phyloP scores from a whole-genome alignment of 2,797 vertebrate species.

The Enteromius thamalakanensis region DNA sequence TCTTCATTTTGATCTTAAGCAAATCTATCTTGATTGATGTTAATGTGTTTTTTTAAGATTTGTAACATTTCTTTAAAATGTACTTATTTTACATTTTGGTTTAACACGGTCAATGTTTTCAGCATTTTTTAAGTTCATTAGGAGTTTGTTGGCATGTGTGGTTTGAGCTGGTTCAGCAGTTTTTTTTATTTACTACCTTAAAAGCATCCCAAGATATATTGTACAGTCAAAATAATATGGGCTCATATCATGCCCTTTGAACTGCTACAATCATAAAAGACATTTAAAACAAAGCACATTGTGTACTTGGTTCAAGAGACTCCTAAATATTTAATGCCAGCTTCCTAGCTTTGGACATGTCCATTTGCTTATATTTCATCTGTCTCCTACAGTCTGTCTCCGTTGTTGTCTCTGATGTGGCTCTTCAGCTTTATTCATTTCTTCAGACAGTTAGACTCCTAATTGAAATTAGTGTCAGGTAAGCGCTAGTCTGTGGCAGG shows the following conservation, averaged over 20 bases:
- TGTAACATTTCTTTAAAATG: background rate
- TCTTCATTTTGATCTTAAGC: background rate
- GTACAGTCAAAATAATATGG: background rate
- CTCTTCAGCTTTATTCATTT: slow-evolving; percentile 53
- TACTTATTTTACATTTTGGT: background rate
- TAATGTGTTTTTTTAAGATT: background rate
- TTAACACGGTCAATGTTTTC: background rate
- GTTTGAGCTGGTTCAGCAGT: background rate
- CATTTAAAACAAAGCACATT: slow-evolving; percentile 10
- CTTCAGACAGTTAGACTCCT: slow-evolving; percentile 58
- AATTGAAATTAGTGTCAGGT: slow-evolving; percentile 63
- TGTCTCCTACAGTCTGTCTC: slow-evolving; percentile 28
- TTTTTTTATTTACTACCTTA: background rate
- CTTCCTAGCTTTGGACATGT: background rate
- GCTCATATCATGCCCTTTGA: background rate
- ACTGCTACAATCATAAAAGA: background rate
- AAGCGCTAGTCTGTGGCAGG: slow-evolving; percentile 55
- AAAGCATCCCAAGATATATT: background rate
- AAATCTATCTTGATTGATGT: background rate
- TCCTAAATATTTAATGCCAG: slow-evolving; percentile 6
- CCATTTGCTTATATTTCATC: slow-evolving; percentile 31
- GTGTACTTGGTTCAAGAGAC: background rate
- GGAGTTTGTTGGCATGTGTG: background rate
- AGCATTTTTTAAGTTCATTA: background rate
- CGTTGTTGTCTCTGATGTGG: slow-evolving; percentile 39